Evolutionary conservation across 2,888 invertebrate genomes (phyloP).

Genomic region (Atrina japonica): DNA sequence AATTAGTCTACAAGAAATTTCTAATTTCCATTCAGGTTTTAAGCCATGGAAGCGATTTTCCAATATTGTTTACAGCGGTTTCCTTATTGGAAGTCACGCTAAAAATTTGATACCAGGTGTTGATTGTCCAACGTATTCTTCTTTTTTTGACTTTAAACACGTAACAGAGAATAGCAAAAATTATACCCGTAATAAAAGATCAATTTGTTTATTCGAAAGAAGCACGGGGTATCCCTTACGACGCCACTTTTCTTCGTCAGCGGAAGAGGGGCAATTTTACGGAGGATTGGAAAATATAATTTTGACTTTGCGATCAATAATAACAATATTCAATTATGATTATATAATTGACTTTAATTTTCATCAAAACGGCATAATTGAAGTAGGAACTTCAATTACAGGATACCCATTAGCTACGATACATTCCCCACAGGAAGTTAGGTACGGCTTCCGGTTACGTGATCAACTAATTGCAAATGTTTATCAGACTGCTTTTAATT

Average conservation of each 20-base stretch:
- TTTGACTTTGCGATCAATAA: slow-evolving; percentile 62
- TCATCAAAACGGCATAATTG: slow-evolving; percentile 69
- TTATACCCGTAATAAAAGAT: slow-evolving; percentile 36
- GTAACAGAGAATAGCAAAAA: slow-evolving; percentile 42
- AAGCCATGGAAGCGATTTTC: slow-evolving; percentile 58
- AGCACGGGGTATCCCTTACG: slow-evolving; percentile 67
- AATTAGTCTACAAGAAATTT: slow-evolving; percentile 73
- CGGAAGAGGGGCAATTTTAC: slow-evolving; percentile 48
- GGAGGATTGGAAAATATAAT: slow-evolving; percentile 65
- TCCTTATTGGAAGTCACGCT: slow-evolving; percentile 58
- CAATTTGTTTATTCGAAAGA: slow-evolving; percentile 74
- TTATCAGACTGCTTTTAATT: slow-evolving; percentile 70
- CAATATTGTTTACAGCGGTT: slow-evolving; percentile 65
- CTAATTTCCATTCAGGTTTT: slow-evolving; percentile 67
- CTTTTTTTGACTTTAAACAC: slow-evolving; percentile 57
- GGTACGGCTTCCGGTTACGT: slow-evolving; percentile 65
- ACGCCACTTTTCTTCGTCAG: slow-evolving; percentile 57
- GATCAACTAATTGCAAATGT: slow-evolving; percentile 64
- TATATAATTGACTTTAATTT: slow-evolving; percentile 73
- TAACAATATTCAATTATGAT: slow-evolving; percentile 71
- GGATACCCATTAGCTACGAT: slow-evolving; percentile 68
- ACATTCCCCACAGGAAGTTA: slow-evolving; percentile 47
- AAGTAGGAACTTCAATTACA: slow-evolving; percentile 59
- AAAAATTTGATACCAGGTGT: slow-evolving; percentile 66
- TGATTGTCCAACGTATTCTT: slow-evolving; percentile 72